A percentile compares a stretch with the other conserved stretches of the same genome.
Evolutionary conservation across 2,888 invertebrate genomes (phyloP).

Genomic region (Drosophila subsilvestris): DNA sequence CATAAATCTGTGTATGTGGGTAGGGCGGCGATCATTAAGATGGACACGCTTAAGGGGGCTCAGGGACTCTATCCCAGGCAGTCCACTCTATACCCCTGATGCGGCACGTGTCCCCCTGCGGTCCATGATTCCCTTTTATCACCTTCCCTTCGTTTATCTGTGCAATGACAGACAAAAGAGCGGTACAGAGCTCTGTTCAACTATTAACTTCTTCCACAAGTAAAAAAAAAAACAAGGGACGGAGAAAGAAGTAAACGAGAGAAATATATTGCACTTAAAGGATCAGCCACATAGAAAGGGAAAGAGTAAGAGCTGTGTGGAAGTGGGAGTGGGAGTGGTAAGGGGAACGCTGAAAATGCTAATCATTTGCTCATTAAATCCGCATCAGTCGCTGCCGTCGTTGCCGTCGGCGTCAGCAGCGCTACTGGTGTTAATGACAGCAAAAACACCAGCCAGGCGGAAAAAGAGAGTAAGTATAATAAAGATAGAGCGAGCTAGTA

Average conservation of each 20-base stretch:
- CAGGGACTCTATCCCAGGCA: slow-evolving; percentile 12
- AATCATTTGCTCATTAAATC: slow-evolving; percentile 77
- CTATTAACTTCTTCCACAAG: slow-evolving; percentile 27
- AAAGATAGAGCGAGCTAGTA: neutral
- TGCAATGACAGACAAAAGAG: slow-evolving; percentile 29
- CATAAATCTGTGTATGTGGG: slow-evolving; percentile 25
- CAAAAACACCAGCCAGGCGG: slow-evolving; percentile 45
- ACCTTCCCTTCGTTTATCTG: slow-evolving; percentile 42
- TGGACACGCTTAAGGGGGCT: slow-evolving; percentile 38
- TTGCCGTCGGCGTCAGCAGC: slow-evolving; percentile 17
- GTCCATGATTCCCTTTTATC: slow-evolving; percentile 33
- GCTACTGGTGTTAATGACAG: slow-evolving; percentile 61
- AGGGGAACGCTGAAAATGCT: slow-evolving; percentile 56
- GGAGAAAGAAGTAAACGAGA: neutral
- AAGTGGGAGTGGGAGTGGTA: neutral
- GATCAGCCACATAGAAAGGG: neutral
- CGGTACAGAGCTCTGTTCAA: neutral
- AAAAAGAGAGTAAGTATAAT: neutral
- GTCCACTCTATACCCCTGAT: slow-evolving; percentile 21
- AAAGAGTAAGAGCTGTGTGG: neutral
- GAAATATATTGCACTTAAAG: neutral
- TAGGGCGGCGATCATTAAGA: slow-evolving; percentile 31
- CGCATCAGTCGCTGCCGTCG: slow-evolving; percentile 56
- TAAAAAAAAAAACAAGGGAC: neutral
- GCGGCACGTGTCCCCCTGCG: slow-evolving; percentile 38